A percentile compares a stretch with the other conserved stretches of the same genome.
phyloP scores from a whole-genome alignment of 2,797 vertebrate genomes.

The Darevskia mixta region DNA sequence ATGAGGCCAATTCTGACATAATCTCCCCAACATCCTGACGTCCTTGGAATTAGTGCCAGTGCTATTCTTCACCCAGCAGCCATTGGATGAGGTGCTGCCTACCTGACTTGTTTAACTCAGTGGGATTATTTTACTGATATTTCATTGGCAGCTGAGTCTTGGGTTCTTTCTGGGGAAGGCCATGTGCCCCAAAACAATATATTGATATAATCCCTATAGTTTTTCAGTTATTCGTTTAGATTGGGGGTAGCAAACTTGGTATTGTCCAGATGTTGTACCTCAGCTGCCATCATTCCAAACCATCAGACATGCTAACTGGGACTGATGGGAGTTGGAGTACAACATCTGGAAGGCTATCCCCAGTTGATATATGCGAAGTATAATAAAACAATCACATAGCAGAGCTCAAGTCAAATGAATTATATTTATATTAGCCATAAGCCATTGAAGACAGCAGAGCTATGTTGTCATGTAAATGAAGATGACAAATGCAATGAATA shows the following conservation, averaged over 20 bases:
- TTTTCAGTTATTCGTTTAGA: neutral
- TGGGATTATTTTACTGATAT: neutral
- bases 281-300: neutral
- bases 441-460: slow-evolving; percentile 14
- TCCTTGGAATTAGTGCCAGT: neutral
- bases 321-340: neutral
- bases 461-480: slow-evolving; percentile 20
- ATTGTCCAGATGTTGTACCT: neutral
- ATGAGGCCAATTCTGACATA: neutral
- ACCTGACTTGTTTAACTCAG: neutral
- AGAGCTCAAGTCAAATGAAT: neutral
- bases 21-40: neutral
- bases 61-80: neutral
- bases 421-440: neutral
- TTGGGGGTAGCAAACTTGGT: neutral
- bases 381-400: neutral
- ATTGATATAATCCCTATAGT: neutral
- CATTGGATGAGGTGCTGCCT: neutral
- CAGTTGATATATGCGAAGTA: neutral
- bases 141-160: neutral
- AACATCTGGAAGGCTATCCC: neutral
- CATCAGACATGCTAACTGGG: neutral
- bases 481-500: slow-evolving; percentile 8
- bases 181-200: neutral
- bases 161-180: neutral